Conservation (phyloP, 1,140 invertebrate species). For the Palaemon carinicauda region DNA sequence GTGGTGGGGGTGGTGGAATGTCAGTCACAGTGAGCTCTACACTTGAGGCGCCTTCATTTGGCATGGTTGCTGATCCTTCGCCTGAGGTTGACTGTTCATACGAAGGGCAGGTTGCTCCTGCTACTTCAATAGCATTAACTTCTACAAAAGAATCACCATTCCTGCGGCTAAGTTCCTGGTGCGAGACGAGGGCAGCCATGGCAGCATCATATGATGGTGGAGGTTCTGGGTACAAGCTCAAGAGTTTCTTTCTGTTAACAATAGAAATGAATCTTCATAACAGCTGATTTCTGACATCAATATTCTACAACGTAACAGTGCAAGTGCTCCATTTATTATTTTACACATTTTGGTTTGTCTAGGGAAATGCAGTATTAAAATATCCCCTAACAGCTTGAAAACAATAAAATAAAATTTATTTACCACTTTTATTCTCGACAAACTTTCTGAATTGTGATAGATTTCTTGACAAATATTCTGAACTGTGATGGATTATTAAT, state of each 20-base stretch:
- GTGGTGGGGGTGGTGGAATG: too few species aligned
- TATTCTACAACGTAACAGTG: neutral
- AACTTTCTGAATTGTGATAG: too few species aligned
- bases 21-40: too few species aligned
- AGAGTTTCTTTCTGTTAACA: constrained; percentile 48
- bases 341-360: too few species aligned
- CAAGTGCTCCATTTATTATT: neutral
- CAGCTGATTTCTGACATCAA: neutral
- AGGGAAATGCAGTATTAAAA: too few species aligned
- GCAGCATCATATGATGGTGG: constrained; percentile 59
- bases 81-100: neutral
- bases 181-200: constrained; percentile 51
- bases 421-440: too few species aligned
- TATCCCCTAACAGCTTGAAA: too few species aligned
- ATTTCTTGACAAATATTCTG: too few species aligned
- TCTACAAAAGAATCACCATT: neutral
- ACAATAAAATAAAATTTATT: too few species aligned
- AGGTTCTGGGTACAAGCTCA: constrained; percentile 55
- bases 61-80: neutral
- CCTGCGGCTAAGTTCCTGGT: neutral
- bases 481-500: too few species aligned
- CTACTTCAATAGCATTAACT: neutral
- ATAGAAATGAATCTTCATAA: neutral
- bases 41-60: too few species aligned
- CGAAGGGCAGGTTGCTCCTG: neutral